Conservation (phyloP, 2,113 vertebrate genomes). For the Periophthalmodon schlosseri region DNA sequence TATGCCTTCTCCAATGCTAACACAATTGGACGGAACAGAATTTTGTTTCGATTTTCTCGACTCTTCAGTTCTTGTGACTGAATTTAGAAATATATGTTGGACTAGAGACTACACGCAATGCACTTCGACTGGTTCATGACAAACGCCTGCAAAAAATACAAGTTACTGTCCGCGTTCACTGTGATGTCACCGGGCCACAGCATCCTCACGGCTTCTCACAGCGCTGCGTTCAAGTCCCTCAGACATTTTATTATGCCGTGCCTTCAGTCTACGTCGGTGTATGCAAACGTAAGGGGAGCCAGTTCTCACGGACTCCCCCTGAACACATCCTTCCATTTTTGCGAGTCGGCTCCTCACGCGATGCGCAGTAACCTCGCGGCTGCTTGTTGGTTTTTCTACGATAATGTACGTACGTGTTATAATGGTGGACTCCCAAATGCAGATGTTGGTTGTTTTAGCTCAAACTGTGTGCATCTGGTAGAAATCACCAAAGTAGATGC, state of each 20-base stretch:
- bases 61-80: slow-evolving; percentile 6
- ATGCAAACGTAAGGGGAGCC: slow-evolving; percentile 14
- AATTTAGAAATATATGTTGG: background rate
- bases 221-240: background rate
- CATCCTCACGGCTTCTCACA: background rate
- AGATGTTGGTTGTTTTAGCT: slow-evolving; percentile 63
- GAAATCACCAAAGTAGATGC: slow-evolving; percentile 59
- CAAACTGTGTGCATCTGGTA: slow-evolving; percentile 48
- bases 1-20: background rate
- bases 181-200: slow-evolving; percentile 8
- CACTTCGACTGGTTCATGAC: background rate
- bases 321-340: slow-evolving; percentile 21
- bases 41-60: background rate
- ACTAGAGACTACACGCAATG: background rate
- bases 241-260: slow-evolving; percentile 52
- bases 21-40: background rate
- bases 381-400: slow-evolving; percentile 23
- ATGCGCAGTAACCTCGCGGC: slow-evolving; percentile 56
- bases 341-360: slow-evolving; percentile 27
- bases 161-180: slow-evolving; percentile 5
- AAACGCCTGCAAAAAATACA: background rate
- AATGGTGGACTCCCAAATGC: slow-evolving; percentile 40
- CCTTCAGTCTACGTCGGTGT: slow-evolving; percentile 58
- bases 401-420: background rate
- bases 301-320: slow-evolving; percentile 22